A percentile compares a stretch with the other conserved stretches of the same genome.
phyloP scores from a whole-genome alignment of 1,140 invertebrate species.

The Caerostris extrusa region DNA sequence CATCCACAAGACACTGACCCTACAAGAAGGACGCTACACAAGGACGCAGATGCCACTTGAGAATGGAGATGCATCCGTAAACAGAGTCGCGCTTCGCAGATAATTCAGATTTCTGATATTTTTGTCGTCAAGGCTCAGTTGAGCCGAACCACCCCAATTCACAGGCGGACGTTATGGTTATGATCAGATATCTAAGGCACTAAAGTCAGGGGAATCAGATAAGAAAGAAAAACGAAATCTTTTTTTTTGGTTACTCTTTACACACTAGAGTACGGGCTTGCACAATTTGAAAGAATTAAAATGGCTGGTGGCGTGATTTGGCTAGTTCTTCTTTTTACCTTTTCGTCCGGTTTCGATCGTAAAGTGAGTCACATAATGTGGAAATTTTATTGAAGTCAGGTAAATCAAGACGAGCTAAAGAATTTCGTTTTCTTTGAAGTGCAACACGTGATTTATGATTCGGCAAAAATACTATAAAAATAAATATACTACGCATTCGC shows the following conservation, averaged over 20 bases:
- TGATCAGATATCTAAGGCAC: not conserved
- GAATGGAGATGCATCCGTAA: constrained; percentile 26
- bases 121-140: constrained; percentile 19
- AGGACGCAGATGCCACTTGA: not conserved
- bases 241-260: not conserved
- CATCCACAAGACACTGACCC: constrained; percentile 19
- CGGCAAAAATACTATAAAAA: too few species aligned
- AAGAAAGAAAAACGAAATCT: constrained; percentile 12
- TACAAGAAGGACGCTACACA: constrained; percentile 6
- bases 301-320: too few species aligned
- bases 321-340: too few species aligned
- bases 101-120: not conserved
- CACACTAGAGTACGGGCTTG: not conserved
- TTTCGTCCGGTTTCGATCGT: too few species aligned
- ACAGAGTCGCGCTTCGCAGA: not conserved
- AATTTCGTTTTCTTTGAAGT: too few species aligned
- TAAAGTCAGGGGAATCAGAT: not conserved
- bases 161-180: constrained; percentile 21
- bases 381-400: too few species aligned
- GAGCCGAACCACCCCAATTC: constrained; percentile 12
- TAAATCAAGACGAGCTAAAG: too few species aligned
- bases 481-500: too few species aligned
- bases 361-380: too few species aligned
- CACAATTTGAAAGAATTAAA: too few species aligned
- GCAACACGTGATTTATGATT: too few species aligned